Evolutionary conservation across 2,113 vertebrate genomes (phyloP), one percentile per base, ranked within the genome.

Genomic region (Passer montanus): DNA sequence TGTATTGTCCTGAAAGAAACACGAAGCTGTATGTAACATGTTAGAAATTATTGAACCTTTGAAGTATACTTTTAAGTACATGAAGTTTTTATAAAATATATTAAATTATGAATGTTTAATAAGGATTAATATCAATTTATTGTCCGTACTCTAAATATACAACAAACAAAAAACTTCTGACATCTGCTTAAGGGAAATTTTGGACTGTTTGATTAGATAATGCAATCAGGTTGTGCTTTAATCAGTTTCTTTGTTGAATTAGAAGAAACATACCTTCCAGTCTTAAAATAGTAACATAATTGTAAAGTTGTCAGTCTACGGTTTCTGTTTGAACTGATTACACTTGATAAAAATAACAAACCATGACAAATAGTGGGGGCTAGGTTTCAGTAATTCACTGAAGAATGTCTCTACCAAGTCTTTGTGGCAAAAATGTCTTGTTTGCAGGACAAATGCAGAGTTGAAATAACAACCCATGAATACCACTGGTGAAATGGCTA

Each of bases 381-480:
- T 97, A 94, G 94, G 91, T 97, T 97, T 97, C 95, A 96, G 84
- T 89, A 95, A 95, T 97, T 98, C 96, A 94, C 93, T 87, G 91
- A 91, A 96, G 88, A 97, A 97, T 97, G 96, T 95, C 96, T 97
- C 93, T 95, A 96, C 95, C 91, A 96, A 96, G 97, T 95, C 93
- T 98, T 97, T 98, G 97, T 97, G 91, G 93, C 93, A 41, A 94
- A 95, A 96, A 97, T 94, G 93, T 97, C 97, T 98, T 98, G 96
- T 98, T 98, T 98, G 94, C 93, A 93, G 94, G 95, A 97, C 96
- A 98, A 98, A 97, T 97, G 97, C 92, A 90, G 95, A 97, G 95
- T 95, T 98, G 97, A 98, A 98, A 98, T 98, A 98, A 97, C 96
- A 98, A 89, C 84, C 85, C 78, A 84, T 98, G 98, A 98, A 97